These are phyloP conservation scores for Labeo rohita DNA, from an alignment of 2,113 vertebrate genomes.

Conservation along the genomic window DNA sequence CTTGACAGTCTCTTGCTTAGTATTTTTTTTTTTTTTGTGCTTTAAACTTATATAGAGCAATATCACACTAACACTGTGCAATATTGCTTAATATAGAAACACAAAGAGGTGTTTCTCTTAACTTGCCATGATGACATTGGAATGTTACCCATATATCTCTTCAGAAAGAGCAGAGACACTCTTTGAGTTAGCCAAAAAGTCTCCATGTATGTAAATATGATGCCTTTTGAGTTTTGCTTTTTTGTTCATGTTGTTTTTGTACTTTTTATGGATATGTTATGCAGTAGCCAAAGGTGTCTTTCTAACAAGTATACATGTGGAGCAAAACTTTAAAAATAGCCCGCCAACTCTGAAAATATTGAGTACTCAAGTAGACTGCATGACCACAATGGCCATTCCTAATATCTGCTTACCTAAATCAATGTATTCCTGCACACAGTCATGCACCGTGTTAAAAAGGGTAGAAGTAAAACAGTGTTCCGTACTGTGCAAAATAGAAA, in stretches of 20 bases:
- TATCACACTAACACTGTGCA: background rate
- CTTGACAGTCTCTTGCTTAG: background rate
- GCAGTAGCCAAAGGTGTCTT: background rate
- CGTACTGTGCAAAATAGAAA: slow-evolving; percentile 27
- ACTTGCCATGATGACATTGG: background rate
- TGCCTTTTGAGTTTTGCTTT: background rate
- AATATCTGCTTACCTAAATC: background rate
- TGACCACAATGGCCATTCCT: background rate
- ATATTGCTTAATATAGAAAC: background rate
- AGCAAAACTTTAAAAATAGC: background rate
- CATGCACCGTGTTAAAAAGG: slow-evolving; percentile 20
- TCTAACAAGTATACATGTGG: background rate
- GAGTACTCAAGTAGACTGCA: background rate
- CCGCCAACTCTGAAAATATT: background rate
- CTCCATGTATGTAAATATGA: background rate
- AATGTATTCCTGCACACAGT: background rate
- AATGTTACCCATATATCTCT: background rate
- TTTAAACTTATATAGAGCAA: background rate
- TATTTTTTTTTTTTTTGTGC: background rate
- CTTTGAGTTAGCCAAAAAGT: background rate
- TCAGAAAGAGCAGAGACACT: background rate
- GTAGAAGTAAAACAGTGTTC: background rate
- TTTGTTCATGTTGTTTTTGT: background rate
- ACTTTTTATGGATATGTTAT: background rate
- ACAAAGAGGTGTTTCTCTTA: background rate